Percentiles rank a stretch among this genome's conserved stretches.
Evolutionary conservation across 2,888 invertebrate species (phyloP).

Genomic region (Yponomeuta evonymella): DNA sequence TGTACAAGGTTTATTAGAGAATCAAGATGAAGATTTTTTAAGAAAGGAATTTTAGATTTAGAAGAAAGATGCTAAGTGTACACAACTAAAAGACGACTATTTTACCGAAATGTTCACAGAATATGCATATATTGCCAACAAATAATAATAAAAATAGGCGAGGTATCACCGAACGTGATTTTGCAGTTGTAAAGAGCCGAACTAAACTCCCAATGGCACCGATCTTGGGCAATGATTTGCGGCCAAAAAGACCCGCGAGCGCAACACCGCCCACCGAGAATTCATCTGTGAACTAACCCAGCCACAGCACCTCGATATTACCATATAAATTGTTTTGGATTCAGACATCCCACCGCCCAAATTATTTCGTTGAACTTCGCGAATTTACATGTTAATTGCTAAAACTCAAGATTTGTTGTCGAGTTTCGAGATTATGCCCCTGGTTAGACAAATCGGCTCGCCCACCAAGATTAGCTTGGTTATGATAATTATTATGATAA

Average conservation of each 20-base stretch:
- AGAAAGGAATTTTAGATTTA: no score
- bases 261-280: neutral
- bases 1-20: no score
- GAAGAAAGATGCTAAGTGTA: no score
- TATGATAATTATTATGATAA: neutral
- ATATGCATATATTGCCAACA: no score
- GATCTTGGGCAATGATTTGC: neutral
- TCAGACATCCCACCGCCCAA: conserved; percentile 68
- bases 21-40: no score
- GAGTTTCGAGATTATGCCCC: conserved; percentile 59
- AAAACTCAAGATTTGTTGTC: conserved; percentile 74
- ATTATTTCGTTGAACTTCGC: conserved; percentile 72
- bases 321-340: conserved; percentile 76
- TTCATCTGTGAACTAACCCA: neutral
- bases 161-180: no score
- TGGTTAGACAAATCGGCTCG: conserved; percentile 45
- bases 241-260: neutral
- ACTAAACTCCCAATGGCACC: no score
- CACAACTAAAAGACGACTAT: no score
- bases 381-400: conserved; percentile 75
- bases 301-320: conserved; percentile 61
- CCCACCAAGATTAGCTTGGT: neutral
- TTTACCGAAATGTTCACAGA: no score
- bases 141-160: no score
- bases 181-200: no score